phyloP scores from a whole-genome alignment of 1,140 invertebrate genomes.

The Parapsyche elsis region DNA sequence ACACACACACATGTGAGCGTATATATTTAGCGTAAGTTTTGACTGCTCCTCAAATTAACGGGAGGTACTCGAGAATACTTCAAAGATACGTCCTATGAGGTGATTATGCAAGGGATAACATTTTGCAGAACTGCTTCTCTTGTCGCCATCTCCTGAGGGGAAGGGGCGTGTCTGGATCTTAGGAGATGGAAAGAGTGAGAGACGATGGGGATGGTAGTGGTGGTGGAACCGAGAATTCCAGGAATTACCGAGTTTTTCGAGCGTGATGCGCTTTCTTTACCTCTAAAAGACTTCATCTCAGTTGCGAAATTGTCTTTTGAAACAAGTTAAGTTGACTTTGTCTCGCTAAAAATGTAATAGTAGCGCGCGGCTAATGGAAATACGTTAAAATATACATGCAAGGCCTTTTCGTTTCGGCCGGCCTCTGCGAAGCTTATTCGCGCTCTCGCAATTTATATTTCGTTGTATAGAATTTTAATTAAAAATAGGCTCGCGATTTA shows the following conservation, averaged over 20 bases:
- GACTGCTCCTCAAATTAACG: conserved; percentile 32
- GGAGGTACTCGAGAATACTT: conserved; percentile 18
- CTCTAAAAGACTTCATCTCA: conserved; percentile 25
- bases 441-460: neutral
- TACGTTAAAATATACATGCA: conserved; percentile 3
- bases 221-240: neutral
- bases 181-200: neutral
- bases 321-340: conserved; percentile 22
- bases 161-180: neutral
- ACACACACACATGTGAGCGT: neutral
- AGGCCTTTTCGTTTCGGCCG: neutral
- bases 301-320: conserved; percentile 25
- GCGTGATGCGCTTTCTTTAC: conserved; percentile 23
- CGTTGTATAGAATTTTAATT: conserved; percentile 18
- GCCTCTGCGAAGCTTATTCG: neutral
- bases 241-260: conserved; percentile 31
- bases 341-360: conserved; percentile 13
- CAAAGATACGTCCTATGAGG: conserved; percentile 15
- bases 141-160: neutral
- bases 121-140: conserved; percentile 13
- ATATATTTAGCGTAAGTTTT: conserved; percentile 9
- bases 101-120: conserved; percentile 40
- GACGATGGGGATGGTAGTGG: neutral
- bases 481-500: conserved; percentile 23
- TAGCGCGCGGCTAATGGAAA: conserved; percentile 17